Evolutionary conservation across 2,797 vertebrate species (phyloP).

Genomic region (Enteromius mattozi): DNA sequence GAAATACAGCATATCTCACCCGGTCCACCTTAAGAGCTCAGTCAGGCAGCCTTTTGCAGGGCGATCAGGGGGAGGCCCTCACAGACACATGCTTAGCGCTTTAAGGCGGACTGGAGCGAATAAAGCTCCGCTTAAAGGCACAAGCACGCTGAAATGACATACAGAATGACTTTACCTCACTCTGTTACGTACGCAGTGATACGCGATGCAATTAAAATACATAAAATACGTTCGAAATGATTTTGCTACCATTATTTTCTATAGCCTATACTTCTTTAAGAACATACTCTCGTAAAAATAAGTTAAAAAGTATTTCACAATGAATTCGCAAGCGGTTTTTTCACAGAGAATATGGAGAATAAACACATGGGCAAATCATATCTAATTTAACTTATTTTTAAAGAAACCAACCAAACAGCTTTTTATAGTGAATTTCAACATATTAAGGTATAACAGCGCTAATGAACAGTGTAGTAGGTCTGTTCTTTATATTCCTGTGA

Average conservation of each 20-base stretch:
- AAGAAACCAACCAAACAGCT: background rate
- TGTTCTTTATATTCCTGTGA: background rate
- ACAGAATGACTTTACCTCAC: background rate
- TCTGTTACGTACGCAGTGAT: background rate
- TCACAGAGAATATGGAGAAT: background rate
- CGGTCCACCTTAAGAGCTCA: slow-evolving; percentile 84
- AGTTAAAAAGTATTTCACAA: background rate
- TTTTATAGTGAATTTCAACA: background rate
- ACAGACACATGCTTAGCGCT: slow-evolving; percentile 82
- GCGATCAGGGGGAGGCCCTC: slow-evolving; percentile 80
- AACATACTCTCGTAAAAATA: background rate
- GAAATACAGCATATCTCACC: slow-evolving; percentile 65
- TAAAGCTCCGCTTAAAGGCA: slow-evolving; percentile 78
- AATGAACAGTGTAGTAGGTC: background rate
- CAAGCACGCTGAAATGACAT: slow-evolving; percentile 61
- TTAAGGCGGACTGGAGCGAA: slow-evolving; percentile 85
- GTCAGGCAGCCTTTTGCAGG: slow-evolving; percentile 79
- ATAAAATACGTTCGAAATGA: background rate
- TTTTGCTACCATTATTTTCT: background rate
- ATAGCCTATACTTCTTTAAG: background rate
- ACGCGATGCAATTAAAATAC: background rate
- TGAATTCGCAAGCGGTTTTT: background rate
- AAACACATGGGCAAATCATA: background rate
- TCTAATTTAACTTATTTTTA: background rate
- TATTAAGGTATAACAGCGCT: background rate